A percentile compares a stretch with the other conserved stretches of the same genome.
Evolutionary conservation across 2,888 invertebrate genomes (phyloP).

Genomic region (Epinotia bilunana): DNA sequence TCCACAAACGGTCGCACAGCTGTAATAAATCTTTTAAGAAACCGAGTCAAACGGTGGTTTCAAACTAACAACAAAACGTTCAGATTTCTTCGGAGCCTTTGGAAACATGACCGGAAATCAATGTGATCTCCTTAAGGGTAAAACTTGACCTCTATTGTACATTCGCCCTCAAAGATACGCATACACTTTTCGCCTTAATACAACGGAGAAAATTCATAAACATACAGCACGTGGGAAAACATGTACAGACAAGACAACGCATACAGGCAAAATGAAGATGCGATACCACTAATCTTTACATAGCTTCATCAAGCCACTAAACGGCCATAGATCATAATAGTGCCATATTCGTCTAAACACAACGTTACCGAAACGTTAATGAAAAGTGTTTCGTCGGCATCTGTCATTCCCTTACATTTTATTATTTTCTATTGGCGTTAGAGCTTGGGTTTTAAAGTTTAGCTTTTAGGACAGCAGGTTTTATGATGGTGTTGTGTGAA

Average conservation of each 20-base stretch:
- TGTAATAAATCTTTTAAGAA: neutral
- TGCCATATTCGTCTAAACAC: too few relatives aligned
- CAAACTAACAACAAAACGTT: neutral
- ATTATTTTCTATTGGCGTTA: too few relatives aligned
- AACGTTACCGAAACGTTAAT: too few relatives aligned
- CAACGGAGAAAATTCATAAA: neutral
- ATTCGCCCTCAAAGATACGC: neutral
- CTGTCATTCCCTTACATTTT: too few relatives aligned
- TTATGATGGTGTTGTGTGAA: neutral
- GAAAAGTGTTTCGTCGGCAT: too few relatives aligned
- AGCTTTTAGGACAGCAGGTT: neutral
- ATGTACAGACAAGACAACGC: too few relatives aligned
- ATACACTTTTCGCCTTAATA: neutral
- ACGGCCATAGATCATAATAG: too few relatives aligned
- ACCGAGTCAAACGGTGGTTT: neutral
- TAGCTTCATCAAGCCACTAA: too few relatives aligned
- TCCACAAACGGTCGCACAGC: neutral
- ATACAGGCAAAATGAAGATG: too few relatives aligned
- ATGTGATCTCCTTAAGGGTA: conserved; percentile 16
- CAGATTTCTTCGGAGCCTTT: conserved; percentile 19
- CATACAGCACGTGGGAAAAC: too few relatives aligned
- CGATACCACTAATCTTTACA: too few relatives aligned
- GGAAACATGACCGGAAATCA: conserved; percentile 39
- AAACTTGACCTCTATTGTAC: neutral
- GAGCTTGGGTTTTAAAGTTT: neutral